These are phyloP conservation scores for Fistularia commersonii DNA, from an alignment of 2,797 vertebrate genomes.

Conservation along the genomic window DNA sequence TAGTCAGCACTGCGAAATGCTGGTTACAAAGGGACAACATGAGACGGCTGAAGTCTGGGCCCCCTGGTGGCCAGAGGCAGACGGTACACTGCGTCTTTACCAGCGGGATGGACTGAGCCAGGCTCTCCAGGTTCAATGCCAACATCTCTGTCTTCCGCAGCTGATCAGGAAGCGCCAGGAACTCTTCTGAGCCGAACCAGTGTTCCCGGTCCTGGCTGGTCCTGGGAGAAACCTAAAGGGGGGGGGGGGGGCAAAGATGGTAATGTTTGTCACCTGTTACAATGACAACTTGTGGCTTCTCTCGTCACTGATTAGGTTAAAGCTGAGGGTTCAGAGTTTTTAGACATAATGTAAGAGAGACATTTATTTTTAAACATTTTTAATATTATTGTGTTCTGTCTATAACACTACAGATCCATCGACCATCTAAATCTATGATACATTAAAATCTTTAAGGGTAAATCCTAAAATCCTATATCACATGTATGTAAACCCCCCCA, in stretches of 20 bases:
- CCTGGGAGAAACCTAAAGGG: slow-evolving; percentile 7
- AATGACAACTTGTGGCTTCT: neutral
- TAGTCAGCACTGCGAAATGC: too few relatives aligned
- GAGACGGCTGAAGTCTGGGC: neutral
- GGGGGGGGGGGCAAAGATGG: slow-evolving; percentile 3
- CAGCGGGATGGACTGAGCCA: slow-evolving; percentile 77
- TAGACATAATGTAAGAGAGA: too few relatives aligned
- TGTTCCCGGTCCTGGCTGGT: slow-evolving; percentile 67
- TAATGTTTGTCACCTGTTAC: neutral
- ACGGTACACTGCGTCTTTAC: slow-evolving; percentile 11
- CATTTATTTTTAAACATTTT: too few relatives aligned
- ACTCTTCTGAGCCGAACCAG: slow-evolving; percentile 97
- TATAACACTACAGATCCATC: too few relatives aligned
- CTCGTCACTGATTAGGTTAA: too few relatives aligned
- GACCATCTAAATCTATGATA: too few relatives aligned
- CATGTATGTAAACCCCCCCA: too few relatives aligned
- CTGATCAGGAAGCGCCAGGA: slow-evolving; percentile 91
- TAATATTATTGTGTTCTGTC: too few relatives aligned
- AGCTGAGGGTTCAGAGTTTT: too few relatives aligned
- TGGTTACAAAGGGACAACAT: neutral
- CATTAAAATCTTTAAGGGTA: too few relatives aligned
- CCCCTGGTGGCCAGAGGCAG: neutral
- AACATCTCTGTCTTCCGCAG: slow-evolving; percentile 90
- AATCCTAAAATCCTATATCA: too few relatives aligned
- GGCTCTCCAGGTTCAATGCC: slow-evolving; percentile 86